These are phyloP conservation scores for Phalacrocorax pelagicus DNA, from an alignment of 2,113 vertebrate genomes.

Conservation along the genomic window DNA sequence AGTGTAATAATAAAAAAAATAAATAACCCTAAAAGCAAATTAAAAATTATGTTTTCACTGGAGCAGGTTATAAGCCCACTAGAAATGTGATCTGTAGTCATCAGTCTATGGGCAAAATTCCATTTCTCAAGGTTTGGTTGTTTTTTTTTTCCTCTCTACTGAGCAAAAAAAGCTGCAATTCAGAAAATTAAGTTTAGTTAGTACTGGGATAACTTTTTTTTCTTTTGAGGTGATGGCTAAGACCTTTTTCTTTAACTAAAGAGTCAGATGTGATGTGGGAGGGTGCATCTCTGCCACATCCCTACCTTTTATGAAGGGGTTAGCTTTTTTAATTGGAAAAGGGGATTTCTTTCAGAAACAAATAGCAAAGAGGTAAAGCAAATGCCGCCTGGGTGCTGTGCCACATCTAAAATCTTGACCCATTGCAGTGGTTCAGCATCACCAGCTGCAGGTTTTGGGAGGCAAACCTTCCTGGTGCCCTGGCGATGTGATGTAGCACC, in stretches of 20 bases:
- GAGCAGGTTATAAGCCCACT: slow-evolving; percentile 79
- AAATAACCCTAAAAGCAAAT: slow-evolving; percentile 83
- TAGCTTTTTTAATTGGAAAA: background rate
- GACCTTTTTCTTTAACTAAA: background rate
- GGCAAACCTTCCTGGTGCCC: background rate
- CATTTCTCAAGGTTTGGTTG: slow-evolving; percentile 62
- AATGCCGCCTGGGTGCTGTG: background rate
- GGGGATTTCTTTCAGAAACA: rapidly evolving
- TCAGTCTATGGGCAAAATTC: slow-evolving; percentile 73
- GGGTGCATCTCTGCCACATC: rapidly evolving
- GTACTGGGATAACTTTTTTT: background rate
- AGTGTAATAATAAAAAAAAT: slow-evolving; percentile 82
- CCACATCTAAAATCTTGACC: background rate
- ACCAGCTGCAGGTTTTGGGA: background rate
- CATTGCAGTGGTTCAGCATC: background rate
- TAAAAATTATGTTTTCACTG: slow-evolving; percentile 85
- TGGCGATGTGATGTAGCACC: rapidly evolving
- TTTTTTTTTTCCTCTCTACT: background rate
- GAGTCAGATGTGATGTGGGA: background rate
- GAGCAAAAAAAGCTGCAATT: slow-evolving; percentile 30
- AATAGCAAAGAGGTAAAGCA: background rate
- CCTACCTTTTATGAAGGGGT: background rate
- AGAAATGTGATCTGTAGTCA: slow-evolving; percentile 76
- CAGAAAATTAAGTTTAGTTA: slow-evolving; percentile 64
- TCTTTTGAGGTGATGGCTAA: slow-evolving; percentile 13